Base-by-base conservation (phyloP, 2,888 invertebrate genomes). In the Pyralis farinalis region DNA sequence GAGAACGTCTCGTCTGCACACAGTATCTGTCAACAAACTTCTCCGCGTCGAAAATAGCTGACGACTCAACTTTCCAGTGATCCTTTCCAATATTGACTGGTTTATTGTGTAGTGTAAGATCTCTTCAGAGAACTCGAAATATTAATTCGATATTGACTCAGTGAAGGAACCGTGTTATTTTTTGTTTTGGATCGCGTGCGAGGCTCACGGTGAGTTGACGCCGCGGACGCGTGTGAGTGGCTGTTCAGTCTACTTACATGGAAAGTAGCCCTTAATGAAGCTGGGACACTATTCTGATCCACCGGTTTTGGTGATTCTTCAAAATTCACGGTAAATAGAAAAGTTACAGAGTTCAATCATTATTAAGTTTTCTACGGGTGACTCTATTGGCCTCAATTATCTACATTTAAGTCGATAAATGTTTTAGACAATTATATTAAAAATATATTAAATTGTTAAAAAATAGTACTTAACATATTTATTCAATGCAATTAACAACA, bases 11-110 rank as follows among this genome's bases (percentile, higher is more conserved):
- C 71, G 84, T 71, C 69, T 66, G 71, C 70, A 65, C 68, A 68
- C 66, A 71, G 63, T 74, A 76, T 75, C 84, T 88, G 87, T 88
- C 87, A 88, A 88, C 88, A 86, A 86, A 83, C 75, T 78, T 75
- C 71, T 78, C 55, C 73, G 67, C 57, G 72, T 78, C 75, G 68
- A 75, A 81, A 77, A 77, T 82, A 77, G 67, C 69, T 66, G 65
- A 65, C 71, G 62, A 64, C 59, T 61, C 51, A 63, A 66, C 68
- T 77, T 74, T 72, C 67, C 53, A 74, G 81, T 78, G 71, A 71
- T 76, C 66, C 63, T 70, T 71, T 68, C 54, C 58, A 69, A 71
- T 71, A 79, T 79, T 78, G 75, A 80, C 76, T 78, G 63, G 66
- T 73, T 69, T 74, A 71, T 71, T 71, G 77, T 81, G 71, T 67